Percentiles rank a stretch among this genome's conserved stretches.
phyloP scores from a whole-genome alignment of 2,888 invertebrate species.

The Stenotaenia linearis region DNA sequence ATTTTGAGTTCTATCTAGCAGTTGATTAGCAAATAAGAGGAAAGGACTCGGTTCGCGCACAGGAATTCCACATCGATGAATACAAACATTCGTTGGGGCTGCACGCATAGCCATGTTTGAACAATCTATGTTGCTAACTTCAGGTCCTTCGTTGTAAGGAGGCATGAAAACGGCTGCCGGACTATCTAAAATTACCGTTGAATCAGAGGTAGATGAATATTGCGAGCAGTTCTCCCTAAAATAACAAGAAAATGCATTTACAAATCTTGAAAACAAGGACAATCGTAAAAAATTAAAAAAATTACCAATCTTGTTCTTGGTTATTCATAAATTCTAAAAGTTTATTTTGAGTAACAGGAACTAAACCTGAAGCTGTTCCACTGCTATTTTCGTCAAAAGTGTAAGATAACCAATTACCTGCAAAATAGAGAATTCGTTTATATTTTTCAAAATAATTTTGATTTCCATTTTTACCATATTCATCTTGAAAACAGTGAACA shows the following conservation, averaged over 20 bases:
- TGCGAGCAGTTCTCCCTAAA: constrained; percentile 39
- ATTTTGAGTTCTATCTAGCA: constrained; percentile 46
- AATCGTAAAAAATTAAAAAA: no score
- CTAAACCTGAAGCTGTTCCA: constrained; percentile 44
- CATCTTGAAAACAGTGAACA: constrained; percentile 79
- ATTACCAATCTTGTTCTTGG: constrained; percentile 27
- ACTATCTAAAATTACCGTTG: constrained; percentile 48
- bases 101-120: constrained; percentile 12
- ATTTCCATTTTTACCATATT: constrained; percentile 55
- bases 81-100: neutral
- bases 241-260: constrained; percentile 33
- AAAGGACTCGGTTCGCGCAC: constrained; percentile 38
- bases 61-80: constrained; percentile 8
- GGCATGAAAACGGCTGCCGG: constrained; percentile 39
- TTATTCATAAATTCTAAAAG: constrained; percentile 35
- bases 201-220: constrained; percentile 46
- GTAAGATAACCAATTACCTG: constrained; percentile 72
- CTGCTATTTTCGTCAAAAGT: constrained; percentile 75
- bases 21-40: constrained; percentile 44
- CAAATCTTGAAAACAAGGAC: no score
- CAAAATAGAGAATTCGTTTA: neutral
- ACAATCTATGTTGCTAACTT: neutral
- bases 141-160: neutral
- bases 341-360: constrained; percentile 36
- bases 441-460: neutral